Base-by-base conservation (phyloP, 2,113 vertebrate species). In the Gobius niger region DNA sequence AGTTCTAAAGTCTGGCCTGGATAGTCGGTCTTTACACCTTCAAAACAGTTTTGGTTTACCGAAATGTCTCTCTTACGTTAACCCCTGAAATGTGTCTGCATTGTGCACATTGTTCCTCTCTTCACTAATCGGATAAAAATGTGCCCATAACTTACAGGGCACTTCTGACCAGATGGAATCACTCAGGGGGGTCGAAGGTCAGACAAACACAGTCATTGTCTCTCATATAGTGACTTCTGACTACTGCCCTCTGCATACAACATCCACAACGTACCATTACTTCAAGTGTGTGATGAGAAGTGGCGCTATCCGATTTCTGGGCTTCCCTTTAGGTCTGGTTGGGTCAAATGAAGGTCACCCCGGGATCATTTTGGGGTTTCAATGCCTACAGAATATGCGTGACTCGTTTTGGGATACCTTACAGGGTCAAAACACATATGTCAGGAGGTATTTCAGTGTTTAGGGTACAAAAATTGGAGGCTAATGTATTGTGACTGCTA, bases 361-460 rank as follows among this genome's bases (percentile, higher is more conserved):
- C 71, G 60, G 84, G 89, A 86, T 90, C 60, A 65, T 47, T 2
- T 50, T 44, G 65, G 65, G 85, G 78, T 88, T 72, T 4, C 24
- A 34, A 66, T 69, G 63, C 65, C 76, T 68, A 65, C 52, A 79
- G 83, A 83, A 79, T 81, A 77, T 68, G 66, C 77, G 77, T 80
- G 84, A 87, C 74, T 87, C 77, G 85, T 83, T 87, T 81, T 85
- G 6, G 84, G 88, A 85, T 87, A 78, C 68, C 84, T 89, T 87
- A 88, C 80, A 80, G 82, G 72, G 81, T 87, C 74, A 62, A 75
- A 86, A 83, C 89, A 88, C 82, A 90, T 89, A 83, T 89, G 73
- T 62, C 24, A 34, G 24, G 24, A 34, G 68, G 77, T 19, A 13
- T 3, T 18, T 40, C 1, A 15, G 19, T 42, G 15, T 9, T 3